phyloP scores from a whole-genome alignment of 2,113 vertebrate genomes.

The Cyanistes caeruleus region DNA sequence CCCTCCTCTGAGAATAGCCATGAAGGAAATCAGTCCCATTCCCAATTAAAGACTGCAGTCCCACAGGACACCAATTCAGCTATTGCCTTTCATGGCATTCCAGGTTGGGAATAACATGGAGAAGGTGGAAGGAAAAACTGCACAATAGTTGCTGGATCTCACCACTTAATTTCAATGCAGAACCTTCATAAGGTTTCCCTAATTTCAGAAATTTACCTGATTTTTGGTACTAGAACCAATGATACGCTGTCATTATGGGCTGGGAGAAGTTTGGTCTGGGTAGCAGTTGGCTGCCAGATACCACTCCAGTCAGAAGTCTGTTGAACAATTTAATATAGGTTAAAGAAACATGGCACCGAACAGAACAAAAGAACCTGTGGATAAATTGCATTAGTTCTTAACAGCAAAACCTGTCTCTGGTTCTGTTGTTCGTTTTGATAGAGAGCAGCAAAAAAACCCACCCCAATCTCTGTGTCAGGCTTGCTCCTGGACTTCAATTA shows the following conservation, averaged over 20 bases:
- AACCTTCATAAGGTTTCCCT: background rate
- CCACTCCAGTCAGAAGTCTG: background rate
- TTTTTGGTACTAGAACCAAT: background rate
- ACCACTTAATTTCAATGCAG: background rate
- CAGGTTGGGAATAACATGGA: background rate
- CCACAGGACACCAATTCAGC: background rate
- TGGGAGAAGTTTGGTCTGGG: background rate
- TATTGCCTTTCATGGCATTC: background rate
- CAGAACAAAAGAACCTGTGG: background rate
- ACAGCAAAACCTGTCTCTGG: background rate
- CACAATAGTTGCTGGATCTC: background rate
- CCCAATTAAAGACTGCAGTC: background rate
- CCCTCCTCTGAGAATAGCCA: background rate
- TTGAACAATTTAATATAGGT: background rate
- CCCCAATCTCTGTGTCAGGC: background rate
- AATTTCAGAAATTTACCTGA: background rate
- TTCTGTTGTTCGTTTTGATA: background rate
- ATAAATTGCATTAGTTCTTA: background rate
- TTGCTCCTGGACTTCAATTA: background rate
- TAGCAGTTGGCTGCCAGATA: background rate
- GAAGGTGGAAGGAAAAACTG: background rate
- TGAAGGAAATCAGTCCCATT: background rate
- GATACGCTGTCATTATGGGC: background rate
- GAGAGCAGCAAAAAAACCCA: background rate
- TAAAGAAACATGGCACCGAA: background rate